Conservation (phyloP, 1,140 invertebrate genomes). For the Anastatus disparis region DNA sequence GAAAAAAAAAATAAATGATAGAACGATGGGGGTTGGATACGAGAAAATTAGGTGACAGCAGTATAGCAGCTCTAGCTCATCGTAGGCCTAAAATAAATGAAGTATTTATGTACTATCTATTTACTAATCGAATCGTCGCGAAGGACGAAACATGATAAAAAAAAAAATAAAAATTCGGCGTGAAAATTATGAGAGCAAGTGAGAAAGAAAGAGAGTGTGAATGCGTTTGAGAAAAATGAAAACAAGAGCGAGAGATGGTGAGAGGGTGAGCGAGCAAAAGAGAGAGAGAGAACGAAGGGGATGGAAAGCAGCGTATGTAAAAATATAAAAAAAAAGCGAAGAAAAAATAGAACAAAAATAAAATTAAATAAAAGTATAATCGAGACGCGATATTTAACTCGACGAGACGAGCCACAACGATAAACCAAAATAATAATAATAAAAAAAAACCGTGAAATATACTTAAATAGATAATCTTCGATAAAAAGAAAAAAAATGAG, state of each 20-base stretch:
- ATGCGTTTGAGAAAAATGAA: conserved; percentile 21
- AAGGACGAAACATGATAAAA: conserved; percentile 35
- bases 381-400: conserved; percentile 20
- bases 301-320: not conserved
- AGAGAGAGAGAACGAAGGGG: not conserved
- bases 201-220: conserved; percentile 22
- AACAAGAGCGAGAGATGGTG: conserved; percentile 8
- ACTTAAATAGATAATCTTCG: conserved; percentile 26
- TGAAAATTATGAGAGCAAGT: conserved; percentile 17
- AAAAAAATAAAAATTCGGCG: conserved; percentile 43
- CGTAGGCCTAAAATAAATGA: conserved; percentile 64
- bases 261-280: too few species aligned
- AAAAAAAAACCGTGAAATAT: not conserved
- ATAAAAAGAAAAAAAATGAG: conserved; percentile 8
- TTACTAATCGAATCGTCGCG: conserved; percentile 54
- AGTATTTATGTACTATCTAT: conserved; percentile 62
- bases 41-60: conserved; percentile 33
- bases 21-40: conserved; percentile 11
- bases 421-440: conserved; percentile 17
- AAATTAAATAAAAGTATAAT: conserved; percentile 18
- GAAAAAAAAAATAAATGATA: conserved; percentile 1
- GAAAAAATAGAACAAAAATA: conserved; percentile 9
- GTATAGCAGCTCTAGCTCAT: conserved; percentile 59
- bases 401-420: conserved; percentile 33
- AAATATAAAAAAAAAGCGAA: not conserved